These are phyloP conservation scores for Argopecten irradians DNA, from an alignment of 1,140 invertebrate genomes.

Conservation along the genomic window DNA sequence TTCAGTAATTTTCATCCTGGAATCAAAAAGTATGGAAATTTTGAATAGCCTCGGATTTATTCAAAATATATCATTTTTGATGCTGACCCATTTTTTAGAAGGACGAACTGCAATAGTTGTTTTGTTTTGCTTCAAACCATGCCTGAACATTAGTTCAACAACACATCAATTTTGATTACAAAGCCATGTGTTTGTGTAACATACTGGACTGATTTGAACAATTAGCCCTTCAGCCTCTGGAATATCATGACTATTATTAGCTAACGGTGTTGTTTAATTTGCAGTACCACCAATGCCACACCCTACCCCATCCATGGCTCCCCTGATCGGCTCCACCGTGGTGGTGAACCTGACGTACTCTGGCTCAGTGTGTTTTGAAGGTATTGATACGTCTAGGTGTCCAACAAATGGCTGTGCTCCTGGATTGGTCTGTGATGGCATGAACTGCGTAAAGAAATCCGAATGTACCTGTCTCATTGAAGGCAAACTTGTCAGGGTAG, in stretches of 20 bases:
- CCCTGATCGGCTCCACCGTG: not conserved
- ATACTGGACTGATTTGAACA: too few relatives aligned
- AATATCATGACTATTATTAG: too few relatives aligned
- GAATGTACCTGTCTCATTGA: constrained; percentile 87
- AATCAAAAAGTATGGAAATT: not conserved
- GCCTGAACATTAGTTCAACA: too few relatives aligned
- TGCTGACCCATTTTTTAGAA: not conserved
- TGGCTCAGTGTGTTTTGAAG: constrained; percentile 72
- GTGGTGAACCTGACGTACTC: not conserved
- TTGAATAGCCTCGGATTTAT: not conserved
- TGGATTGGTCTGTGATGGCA: constrained; percentile 84
- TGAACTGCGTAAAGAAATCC: constrained; percentile 82
- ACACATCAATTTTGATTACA: too few relatives aligned
- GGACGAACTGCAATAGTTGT: too few relatives aligned
- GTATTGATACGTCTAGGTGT: constrained; percentile 56
- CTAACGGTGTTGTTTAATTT: too few relatives aligned
- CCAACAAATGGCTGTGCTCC: constrained; percentile 67
- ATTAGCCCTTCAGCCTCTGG: too few relatives aligned
- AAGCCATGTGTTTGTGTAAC: too few relatives aligned
- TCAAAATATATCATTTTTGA: not conserved
- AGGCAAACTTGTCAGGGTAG: constrained; percentile 79
- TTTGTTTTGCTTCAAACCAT: too few relatives aligned
- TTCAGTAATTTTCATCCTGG: not conserved
- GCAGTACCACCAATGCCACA: not conserved
- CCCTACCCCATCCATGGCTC: not conserved